These are phyloP conservation scores for Hoplodrina ambigua DNA, from an alignment of 2,888 invertebrate genomes.

Conservation along the genomic window DNA sequence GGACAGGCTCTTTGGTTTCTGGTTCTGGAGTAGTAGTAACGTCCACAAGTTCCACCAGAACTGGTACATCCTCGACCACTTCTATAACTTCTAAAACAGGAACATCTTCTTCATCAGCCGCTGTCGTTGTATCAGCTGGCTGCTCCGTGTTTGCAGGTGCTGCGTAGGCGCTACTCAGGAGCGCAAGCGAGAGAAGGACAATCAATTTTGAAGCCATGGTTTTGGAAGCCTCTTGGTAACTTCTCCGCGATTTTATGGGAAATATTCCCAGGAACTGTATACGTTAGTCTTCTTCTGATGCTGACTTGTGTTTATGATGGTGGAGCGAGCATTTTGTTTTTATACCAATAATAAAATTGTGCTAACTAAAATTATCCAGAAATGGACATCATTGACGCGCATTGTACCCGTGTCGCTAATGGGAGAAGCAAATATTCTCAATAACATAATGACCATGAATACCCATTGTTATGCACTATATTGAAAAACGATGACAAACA, in stretches of 20 bases:
- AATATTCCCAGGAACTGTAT: constrained; percentile 69
- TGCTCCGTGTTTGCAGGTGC: constrained; percentile 73
- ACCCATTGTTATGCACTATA: constrained; percentile 77
- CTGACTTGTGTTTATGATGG: constrained; percentile 45
- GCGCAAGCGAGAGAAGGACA: constrained; percentile 77
- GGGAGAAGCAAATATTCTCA: constrained; percentile 79
- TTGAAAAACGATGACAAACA: constrained; percentile 73
- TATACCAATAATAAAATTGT: constrained; percentile 79
- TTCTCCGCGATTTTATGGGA: constrained; percentile 74
- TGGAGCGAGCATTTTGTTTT: constrained; percentile 71
- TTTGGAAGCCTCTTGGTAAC: constrained; percentile 73
- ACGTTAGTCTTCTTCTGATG: constrained; percentile 63
- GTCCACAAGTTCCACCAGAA: constrained; percentile 70
- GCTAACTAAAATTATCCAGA: constrained; percentile 82
- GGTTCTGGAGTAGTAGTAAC: constrained; percentile 62
- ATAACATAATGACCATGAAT: constrained; percentile 87
- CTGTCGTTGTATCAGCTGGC: constrained; percentile 68
- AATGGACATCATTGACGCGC: constrained; percentile 83
- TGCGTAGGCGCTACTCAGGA: constrained; percentile 71
- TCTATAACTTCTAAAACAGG: constrained; percentile 74
- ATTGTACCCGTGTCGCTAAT: constrained; percentile 76
- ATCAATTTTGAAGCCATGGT: constrained; percentile 79
- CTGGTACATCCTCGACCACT: constrained; percentile 77
- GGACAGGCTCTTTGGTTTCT: constrained; percentile 67
- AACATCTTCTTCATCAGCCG: constrained; percentile 65